Conservation (phyloP, 2,888 invertebrate genomes). For the Drosophila fungiperda region DNA sequence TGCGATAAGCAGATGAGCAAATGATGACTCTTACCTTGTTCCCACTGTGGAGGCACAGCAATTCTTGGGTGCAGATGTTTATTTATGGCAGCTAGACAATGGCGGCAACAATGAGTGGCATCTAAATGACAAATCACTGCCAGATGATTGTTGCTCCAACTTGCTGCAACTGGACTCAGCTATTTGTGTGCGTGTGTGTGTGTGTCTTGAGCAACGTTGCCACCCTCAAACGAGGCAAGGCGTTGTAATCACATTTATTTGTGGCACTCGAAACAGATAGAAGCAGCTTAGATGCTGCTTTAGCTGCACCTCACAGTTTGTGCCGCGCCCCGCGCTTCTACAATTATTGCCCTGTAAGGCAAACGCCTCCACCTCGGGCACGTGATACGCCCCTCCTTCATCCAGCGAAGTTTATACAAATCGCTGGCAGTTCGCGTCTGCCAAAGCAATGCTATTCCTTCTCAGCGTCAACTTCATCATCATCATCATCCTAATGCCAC, state of each 20-base stretch:
- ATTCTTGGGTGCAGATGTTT: constrained; percentile 60
- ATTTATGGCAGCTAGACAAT: constrained; percentile 58
- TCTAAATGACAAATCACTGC: constrained; percentile 74
- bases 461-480: constrained; percentile 5
- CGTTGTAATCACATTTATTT: constrained; percentile 77
- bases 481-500: constrained; percentile 29
- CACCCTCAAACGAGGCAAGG: constrained; percentile 21
- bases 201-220: constrained; percentile 20
- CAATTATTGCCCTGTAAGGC: constrained; percentile 75
- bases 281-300: constrained; percentile 3
- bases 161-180: background rate
- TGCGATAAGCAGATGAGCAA: constrained; percentile 12
- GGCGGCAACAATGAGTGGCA: constrained; percentile 43
- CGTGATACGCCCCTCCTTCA: constrained; percentile 9
- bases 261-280: constrained; percentile 58
- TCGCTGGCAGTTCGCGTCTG: constrained; percentile 52
- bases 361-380: constrained; percentile 36
- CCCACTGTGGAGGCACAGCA: constrained; percentile 12
- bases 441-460: constrained; percentile 20
- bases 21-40: constrained; percentile 17
- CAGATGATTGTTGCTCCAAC: constrained; percentile 24
- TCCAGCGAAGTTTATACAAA: constrained; percentile 66
- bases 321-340: constrained; percentile 23
- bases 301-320: background rate
- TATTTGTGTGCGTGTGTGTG: background rate